Conservation (phyloP, 2,113 vertebrate genomes). For the Prunella fulvescens region DNA sequence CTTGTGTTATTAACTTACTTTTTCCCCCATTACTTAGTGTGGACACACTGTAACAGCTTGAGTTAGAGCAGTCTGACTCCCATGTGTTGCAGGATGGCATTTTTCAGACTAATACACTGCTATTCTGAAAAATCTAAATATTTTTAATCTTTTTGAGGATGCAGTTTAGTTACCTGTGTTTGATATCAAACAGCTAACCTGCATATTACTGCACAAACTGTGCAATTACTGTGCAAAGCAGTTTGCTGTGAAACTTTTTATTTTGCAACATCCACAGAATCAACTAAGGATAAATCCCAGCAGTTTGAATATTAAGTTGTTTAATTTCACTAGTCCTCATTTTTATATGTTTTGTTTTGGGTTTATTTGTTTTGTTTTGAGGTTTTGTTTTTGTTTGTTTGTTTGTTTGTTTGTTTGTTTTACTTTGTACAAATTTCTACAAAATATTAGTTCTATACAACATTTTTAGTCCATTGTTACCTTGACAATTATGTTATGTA, state of each 20-base stretch:
- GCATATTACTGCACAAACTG: not conserved
- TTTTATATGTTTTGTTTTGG: not conserved
- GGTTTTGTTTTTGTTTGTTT: too few species aligned
- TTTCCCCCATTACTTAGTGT: not conserved
- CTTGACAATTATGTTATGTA: not conserved
- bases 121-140: not conserved
- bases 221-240: accelerated
- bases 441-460: not conserved
- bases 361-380: too few species aligned
- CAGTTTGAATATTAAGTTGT: not conserved
- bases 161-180: not conserved
- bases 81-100: not conserved
- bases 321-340: not conserved
- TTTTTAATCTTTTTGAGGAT: not conserved
- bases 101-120: not conserved
- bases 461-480: not conserved
- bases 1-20: not conserved
- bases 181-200: not conserved
- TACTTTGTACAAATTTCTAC: not conserved
- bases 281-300: not conserved
- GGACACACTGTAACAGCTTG: not conserved
- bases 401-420: not conserved
- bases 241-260: not conserved
- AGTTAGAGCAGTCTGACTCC: not conserved
- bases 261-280: not conserved